These are phyloP conservation scores for Sardina pilchardus DNA, from an alignment of 2,113 vertebrate species.

Conservation along the genomic window DNA sequence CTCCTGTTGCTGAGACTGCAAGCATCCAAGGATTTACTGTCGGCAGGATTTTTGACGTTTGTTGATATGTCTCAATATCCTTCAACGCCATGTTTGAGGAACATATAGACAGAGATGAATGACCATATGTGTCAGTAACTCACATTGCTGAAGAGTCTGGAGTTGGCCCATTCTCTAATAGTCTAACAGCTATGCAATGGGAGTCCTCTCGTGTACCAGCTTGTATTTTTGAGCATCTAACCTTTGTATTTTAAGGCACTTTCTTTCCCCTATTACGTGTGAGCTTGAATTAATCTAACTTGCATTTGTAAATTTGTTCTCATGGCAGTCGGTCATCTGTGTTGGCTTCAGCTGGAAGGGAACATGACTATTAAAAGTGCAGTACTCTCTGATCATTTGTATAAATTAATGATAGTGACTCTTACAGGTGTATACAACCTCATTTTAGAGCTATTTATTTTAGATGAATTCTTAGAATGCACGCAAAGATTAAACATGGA, in stretches of 20 bases:
- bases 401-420: constrained; percentile 63
- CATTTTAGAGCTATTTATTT: constrained; percentile 74
- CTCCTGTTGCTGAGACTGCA: constrained; percentile 69
- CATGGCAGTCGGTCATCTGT: constrained; percentile 64
- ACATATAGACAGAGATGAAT: background rate
- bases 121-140: constrained; percentile 49
- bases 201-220: constrained; percentile 77
- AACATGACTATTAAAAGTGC: constrained; percentile 41
- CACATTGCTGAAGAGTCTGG: constrained; percentile 57
- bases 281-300: constrained; percentile 50
- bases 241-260: constrained; percentile 65
- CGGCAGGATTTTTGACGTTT: constrained; percentile 65
- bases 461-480: constrained; percentile 73
- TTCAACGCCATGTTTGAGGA: constrained; percentile 47
- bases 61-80: constrained; percentile 58
- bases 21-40: constrained; percentile 71
- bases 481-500: constrained; percentile 59
- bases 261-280: constrained; percentile 64
- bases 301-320: constrained; percentile 57
- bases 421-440: constrained; percentile 65
- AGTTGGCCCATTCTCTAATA: constrained; percentile 69
- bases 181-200: constrained; percentile 77
- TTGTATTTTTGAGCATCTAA: constrained; percentile 70
- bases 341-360: constrained; percentile 61
- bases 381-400: constrained; percentile 71